Percentiles rank a stretch among this genome's conserved stretches.
Conservation (phyloP, 2,888 invertebrate species). For the Aporophyla nigra region DNA sequence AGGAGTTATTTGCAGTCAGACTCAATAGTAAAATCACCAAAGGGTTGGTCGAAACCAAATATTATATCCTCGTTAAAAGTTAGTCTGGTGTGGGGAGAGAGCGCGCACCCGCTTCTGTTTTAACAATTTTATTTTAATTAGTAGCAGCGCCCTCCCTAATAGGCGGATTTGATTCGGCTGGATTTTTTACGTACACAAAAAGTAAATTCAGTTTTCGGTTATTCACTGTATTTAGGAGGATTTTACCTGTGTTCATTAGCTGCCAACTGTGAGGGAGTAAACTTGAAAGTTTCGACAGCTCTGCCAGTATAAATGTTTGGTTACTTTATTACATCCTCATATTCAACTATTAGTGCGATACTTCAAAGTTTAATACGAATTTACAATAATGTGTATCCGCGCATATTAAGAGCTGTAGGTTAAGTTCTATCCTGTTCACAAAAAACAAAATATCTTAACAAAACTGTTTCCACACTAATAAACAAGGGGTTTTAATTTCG, state of each 20-base stretch:
- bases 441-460: slow-evolving; percentile 9
- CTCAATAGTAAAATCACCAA: slow-evolving; percentile 90
- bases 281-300: slow-evolving; percentile 10
- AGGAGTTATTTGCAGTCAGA: slow-evolving; percentile 89
- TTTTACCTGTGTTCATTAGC: slow-evolving; percentile 34
- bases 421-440: background rate
- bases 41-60: slow-evolving; percentile 90
- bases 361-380: slow-evolving; percentile 2
- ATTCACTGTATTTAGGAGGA: slow-evolving; percentile 5
- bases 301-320: background rate
- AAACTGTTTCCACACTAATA: slow-evolving; percentile 22
- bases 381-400: background rate
- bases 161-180: slow-evolving; percentile 83
- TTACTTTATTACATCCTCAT: background rate
- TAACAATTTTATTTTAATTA: slow-evolving; percentile 91
- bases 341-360: background rate
- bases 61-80: slow-evolving; percentile 91
- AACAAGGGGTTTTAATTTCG: slow-evolving; percentile 56
- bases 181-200: slow-evolving; percentile 72
- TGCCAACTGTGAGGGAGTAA: slow-evolving; percentile 15
- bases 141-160: slow-evolving; percentile 85
- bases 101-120: slow-evolving; percentile 81
- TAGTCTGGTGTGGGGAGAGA: slow-evolving; percentile 81
- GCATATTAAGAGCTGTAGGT: background rate
- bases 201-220: slow-evolving; percentile 45